Conservation (phyloP, 2,113 vertebrate species). For the Anhinga rufa region DNA sequence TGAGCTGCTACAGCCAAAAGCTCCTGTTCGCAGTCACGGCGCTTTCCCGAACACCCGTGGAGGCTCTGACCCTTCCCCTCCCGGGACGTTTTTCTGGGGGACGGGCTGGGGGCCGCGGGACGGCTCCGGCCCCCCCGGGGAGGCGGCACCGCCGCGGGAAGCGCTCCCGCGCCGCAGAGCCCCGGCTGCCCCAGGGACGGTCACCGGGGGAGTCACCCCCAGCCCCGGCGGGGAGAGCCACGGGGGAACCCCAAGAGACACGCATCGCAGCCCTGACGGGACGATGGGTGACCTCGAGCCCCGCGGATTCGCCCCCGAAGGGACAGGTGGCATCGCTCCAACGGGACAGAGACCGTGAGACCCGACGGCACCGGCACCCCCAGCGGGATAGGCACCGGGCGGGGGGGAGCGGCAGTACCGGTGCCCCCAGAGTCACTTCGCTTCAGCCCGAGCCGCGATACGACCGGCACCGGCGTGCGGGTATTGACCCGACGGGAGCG, state of each 20-base stretch:
- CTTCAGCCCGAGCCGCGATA: neutral
- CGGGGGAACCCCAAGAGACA: neutral
- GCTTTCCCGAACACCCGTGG: neutral
- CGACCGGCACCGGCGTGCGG: too few relatives aligned
- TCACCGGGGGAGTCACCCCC: neutral
- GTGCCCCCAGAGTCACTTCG: neutral
- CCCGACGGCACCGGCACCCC: neutral
- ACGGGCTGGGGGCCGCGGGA: too few relatives aligned
- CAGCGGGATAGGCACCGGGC: neutral
- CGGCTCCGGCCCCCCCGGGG: neutral
- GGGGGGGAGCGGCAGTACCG: accelerated
- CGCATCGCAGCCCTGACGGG: neutral
- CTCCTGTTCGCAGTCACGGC: neutral
- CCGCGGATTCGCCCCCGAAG: neutral
- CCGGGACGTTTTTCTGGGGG: accelerated
- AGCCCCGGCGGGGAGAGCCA: neutral
- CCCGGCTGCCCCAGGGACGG: too few relatives aligned
- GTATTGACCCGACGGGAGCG: accelerated
- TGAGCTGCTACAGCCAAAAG: neutral
- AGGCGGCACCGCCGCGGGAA: too few relatives aligned
- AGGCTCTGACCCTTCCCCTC: neutral
- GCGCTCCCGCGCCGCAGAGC: neutral
- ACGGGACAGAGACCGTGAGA: neutral
- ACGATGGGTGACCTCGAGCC: neutral
- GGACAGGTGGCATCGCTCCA: too few relatives aligned